These are phyloP conservation scores for Synergus japonicus DNA, from an alignment of 2,888 invertebrate genomes.

Conservation along the genomic window DNA sequence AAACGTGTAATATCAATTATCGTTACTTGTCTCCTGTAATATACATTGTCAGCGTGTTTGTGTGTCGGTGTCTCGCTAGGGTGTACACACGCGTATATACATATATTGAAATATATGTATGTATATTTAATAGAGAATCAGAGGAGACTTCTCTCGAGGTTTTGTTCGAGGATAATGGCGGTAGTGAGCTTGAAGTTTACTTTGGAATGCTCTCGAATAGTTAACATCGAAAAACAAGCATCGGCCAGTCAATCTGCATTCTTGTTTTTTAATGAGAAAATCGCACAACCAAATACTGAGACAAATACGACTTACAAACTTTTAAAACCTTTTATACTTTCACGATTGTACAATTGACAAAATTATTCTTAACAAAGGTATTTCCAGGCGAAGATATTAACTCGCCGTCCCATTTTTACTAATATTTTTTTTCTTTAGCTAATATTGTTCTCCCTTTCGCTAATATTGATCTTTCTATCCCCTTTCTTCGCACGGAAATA, in stretches of 20 bases:
- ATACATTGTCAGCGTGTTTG: slow-evolving; percentile 44
- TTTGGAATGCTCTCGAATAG: slow-evolving; percentile 38
- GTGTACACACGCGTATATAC: slow-evolving; percentile 52
- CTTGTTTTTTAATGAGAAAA: slow-evolving; percentile 38
- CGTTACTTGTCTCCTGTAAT: slow-evolving; percentile 48
- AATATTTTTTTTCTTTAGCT: neutral
- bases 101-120: slow-evolving; percentile 55
- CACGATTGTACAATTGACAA: slow-evolving; percentile 40
- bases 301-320: slow-evolving; percentile 31
- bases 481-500: slow-evolving; percentile 22
- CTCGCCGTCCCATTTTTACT: neutral
- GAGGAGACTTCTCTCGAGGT: slow-evolving; percentile 42
- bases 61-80: slow-evolving; percentile 44
- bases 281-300: slow-evolving; percentile 38
- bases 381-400: slow-evolving; percentile 9
- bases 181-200: slow-evolving; percentile 29
- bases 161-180: slow-evolving; percentile 29
- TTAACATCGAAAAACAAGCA: slow-evolving; percentile 40
- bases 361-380: slow-evolving; percentile 31
- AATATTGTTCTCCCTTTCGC: neutral
- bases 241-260: slow-evolving; percentile 33
- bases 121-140: slow-evolving; percentile 53
- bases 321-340: slow-evolving; percentile 40
- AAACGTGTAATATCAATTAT: slow-evolving; percentile 69
- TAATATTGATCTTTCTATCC: neutral